A percentile compares a stretch with the other conserved stretches of the same genome.
These are phyloP conservation scores for Eulemur macaco DNA, from an alignment of 2,113 vertebrate species.

Conservation along the genomic window DNA sequence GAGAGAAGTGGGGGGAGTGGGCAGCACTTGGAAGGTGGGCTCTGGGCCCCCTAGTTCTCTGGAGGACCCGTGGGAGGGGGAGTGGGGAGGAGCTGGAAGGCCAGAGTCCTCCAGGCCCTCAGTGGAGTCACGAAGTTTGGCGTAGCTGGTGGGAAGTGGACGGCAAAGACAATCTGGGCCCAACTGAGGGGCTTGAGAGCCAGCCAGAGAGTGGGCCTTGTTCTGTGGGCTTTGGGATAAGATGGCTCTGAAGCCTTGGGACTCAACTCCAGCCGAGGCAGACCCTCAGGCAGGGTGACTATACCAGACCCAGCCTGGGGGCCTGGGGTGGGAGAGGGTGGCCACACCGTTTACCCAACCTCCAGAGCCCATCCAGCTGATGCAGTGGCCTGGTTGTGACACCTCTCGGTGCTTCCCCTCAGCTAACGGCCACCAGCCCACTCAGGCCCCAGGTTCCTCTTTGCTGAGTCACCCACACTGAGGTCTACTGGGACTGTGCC, in stretches of 20 bases:
- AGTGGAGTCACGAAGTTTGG: not conserved
- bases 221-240: not conserved
- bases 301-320: not conserved
- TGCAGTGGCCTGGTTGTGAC: slow-evolving; percentile 41
- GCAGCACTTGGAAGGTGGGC: not conserved
- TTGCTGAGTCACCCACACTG: not conserved
- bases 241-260: not conserved
- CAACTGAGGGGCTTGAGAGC: not conserved
- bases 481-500: not conserved
- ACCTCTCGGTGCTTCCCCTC: not conserved
- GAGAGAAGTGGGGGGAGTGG: not conserved
- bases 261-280: not conserved
- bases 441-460: slow-evolving; percentile 54
- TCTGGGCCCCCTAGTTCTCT: not conserved
- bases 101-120: not conserved
- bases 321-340: fast-evolving
- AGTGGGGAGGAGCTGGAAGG: not conserved
- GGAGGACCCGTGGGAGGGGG: not conserved
- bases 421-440: slow-evolving; percentile 33
- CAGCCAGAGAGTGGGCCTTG: not conserved
- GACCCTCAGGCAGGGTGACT: not conserved
- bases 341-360: not conserved
- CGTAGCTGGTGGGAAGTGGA: not conserved
- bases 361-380: not conserved
- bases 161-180: not conserved